Percentiles rank a stretch among this genome's conserved stretches.
phyloP scores from a whole-genome alignment of 2,797 vertebrate species.

The Enteromius anoplus region DNA sequence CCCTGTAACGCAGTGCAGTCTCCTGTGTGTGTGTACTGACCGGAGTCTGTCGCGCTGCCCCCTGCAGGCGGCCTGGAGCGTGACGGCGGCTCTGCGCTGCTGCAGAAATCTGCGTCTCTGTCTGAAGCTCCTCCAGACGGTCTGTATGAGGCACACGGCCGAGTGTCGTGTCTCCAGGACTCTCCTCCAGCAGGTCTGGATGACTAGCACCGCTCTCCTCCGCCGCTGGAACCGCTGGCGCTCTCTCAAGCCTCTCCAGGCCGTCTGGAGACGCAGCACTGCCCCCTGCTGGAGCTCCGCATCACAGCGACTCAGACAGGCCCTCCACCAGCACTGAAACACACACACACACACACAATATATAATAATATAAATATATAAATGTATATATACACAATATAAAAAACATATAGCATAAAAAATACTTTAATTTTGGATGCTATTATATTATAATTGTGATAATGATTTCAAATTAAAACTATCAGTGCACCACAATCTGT shows the following conservation, averaged over 20 bases:
- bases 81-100: conserved; percentile 71
- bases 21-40: conserved; percentile 69
- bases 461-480: too few relatives aligned
- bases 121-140: conserved; percentile 84
- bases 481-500: too few relatives aligned
- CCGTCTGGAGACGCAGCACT: conserved; percentile 81
- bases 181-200: conserved; percentile 87
- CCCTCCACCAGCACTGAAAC: conserved; percentile 87
- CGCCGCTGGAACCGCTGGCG: conserved; percentile 79
- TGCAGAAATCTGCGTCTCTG: conserved; percentile 72
- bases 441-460: too few relatives aligned
- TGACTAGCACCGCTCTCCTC: conserved; percentile 79
- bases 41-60: conserved; percentile 83
- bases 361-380: too few relatives aligned
- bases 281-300: conserved; percentile 73
- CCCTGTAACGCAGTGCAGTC: background rate
- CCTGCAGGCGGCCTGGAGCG: conserved; percentile 82
- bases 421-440: too few relatives aligned
- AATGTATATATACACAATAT: too few relatives aligned
- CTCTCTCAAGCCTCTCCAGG: conserved; percentile 85
- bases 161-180: conserved; percentile 66
- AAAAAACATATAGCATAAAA: too few relatives aligned
- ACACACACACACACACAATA: background rate
- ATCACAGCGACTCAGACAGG: conserved; percentile 68
- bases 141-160: conserved; percentile 86